Conservation (phyloP, 2,113 vertebrate genomes). For the Orientallactaga bullata region DNA sequence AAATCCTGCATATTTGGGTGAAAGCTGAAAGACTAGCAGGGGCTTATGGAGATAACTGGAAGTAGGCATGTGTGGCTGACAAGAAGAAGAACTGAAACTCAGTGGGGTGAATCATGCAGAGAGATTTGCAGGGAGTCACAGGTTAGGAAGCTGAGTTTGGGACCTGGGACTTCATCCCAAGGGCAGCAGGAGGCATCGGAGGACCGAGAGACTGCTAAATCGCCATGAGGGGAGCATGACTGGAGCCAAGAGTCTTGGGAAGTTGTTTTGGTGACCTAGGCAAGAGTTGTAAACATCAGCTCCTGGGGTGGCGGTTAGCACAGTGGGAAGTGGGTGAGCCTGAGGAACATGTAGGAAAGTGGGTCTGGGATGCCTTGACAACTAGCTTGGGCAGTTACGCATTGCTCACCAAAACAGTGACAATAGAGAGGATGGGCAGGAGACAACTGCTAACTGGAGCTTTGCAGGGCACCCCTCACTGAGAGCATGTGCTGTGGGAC, state of each 20-base stretch:
- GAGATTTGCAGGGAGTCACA: neutral
- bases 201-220: neutral
- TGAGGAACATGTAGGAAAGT: neutral
- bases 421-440: neutral
- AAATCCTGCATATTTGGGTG: neutral
- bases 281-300: neutral
- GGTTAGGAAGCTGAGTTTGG: no score
- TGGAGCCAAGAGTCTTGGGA: neutral
- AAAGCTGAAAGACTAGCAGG: neutral
- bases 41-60: neutral
- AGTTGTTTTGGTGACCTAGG: neutral
- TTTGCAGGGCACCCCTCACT: neutral
- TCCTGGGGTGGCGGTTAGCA: neutral
- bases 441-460: neutral
- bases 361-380: neutral
- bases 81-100: neutral
- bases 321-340: neutral
- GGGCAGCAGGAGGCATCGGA: neutral
- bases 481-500: neutral
- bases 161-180: neutral
- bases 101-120: fast-evolving
- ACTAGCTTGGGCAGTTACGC: neutral
- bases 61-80: neutral
- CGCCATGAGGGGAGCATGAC: neutral
- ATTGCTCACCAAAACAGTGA: neutral